Conservation (phyloP, 2,888 invertebrate genomes). For the Caenorhabditis plicata region DNA sequence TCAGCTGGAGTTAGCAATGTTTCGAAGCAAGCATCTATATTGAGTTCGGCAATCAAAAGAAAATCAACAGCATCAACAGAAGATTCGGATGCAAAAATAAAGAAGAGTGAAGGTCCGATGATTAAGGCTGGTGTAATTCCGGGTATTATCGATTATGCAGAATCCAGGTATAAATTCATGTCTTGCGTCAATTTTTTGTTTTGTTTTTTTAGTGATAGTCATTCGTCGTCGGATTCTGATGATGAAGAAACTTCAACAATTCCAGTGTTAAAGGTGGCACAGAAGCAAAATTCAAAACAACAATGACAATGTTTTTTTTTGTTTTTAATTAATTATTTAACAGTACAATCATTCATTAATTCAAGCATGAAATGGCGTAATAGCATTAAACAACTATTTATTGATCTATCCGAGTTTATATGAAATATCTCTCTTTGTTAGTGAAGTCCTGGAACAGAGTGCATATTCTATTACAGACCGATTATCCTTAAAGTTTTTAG, state of each 20-base stretch:
- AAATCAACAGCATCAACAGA: conserved; percentile 13
- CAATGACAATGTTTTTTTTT: too few species aligned
- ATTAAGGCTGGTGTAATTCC: conserved; percentile 76
- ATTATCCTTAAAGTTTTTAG: too few species aligned
- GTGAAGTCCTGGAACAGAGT: too few species aligned
- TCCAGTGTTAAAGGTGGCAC: too few species aligned
- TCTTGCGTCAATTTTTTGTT: neutral
- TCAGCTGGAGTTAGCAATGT: conserved; percentile 14
- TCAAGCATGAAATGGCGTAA: too few species aligned
- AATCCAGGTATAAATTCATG: conserved; percentile 68
- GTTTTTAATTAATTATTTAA: too few species aligned
- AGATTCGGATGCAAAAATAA: conserved; percentile 11
- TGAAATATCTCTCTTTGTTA: too few species aligned
- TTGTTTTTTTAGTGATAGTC: conserved; percentile 21
- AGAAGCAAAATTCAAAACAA: too few species aligned
- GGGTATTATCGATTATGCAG: conserved; percentile 79
- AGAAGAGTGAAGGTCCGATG: conserved; percentile 31
- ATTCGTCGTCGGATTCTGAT: conserved; percentile 6
- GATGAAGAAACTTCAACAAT: conserved; percentile 2
- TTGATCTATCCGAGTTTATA: too few species aligned
- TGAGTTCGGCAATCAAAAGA: conserved; percentile 26
- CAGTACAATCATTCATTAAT: too few species aligned
- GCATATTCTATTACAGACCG: too few species aligned
- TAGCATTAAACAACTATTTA: too few species aligned
- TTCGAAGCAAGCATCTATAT: conserved; percentile 43